Evolutionary conservation across 2,113 vertebrate genomes (phyloP), one percentile per base, ranked within the genome.

Genomic region (Dipodomys stephensi): DNA sequence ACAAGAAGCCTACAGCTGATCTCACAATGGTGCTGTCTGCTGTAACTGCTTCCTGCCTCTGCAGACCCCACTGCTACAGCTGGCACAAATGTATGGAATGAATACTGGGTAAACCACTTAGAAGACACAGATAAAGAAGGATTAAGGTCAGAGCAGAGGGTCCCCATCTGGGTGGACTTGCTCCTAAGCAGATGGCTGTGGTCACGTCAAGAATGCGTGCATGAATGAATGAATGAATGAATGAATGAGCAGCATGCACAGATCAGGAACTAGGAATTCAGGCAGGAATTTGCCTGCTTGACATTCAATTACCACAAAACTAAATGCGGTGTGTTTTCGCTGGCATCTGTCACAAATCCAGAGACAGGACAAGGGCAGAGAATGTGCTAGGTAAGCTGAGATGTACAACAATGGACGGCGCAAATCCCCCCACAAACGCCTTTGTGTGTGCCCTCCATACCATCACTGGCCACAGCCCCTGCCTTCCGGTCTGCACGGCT

Each of bases 311-410:
- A 27, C 53, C 62, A 68, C 12, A 30, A 30, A 90, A 62, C 49
- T 83, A 90, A 94, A 32, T 8, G 32, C 53, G 44, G 35, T 18
- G 16, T 28, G 4, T 44, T 69, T 92, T 44, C 44, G 16, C 23
- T 13, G 49, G 62, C 16, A 16, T 30, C 32, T 84, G 69, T 88
- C 79, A 83, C 3, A 18, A 87, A 86, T 69, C n/a, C 79, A 86
- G 79, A 74, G 77, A 57, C 16, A 57, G 27, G 60, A 53, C 49
- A 62, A 53, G 57, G 20, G 2, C 1, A 89, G 83, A 93, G 83
- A 93, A 96, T 16, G 92, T 57, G 94, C 92, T 72, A 57, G 13
- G 62, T 83, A 92, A 88, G 91, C 88, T 65, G 49, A 72, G 62
- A 30, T 68, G 12, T 0, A 49, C 28, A 67, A 91, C 71, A 94